These are phyloP conservation scores for Dendrolimus kikuchii DNA, from an alignment of 1,140 invertebrate species.

Conservation along the genomic window DNA sequence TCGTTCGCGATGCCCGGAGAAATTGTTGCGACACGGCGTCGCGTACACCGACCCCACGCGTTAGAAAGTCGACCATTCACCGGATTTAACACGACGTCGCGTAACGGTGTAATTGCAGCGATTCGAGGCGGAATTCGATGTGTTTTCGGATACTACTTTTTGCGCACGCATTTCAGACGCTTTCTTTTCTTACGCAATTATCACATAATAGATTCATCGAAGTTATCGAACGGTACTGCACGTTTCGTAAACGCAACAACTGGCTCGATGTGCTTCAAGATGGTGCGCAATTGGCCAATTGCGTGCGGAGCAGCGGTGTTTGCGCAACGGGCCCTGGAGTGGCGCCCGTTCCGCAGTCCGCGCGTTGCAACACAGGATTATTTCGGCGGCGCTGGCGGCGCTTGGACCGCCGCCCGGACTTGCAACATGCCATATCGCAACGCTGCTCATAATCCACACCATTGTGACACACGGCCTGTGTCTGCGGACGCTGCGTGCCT, in stretches of 20 bases:
- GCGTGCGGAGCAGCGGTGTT: conserved; percentile 25
- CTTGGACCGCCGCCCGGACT: conserved; percentile 63
- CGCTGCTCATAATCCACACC: conserved; percentile 57
- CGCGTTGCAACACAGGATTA: conserved; percentile 65
- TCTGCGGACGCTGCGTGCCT: conserved; percentile 34
- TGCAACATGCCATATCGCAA: conserved; percentile 68
- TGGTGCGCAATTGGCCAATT: conserved; percentile 43
- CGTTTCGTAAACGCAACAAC: conserved; percentile 35
- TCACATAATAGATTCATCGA: conserved; percentile 40
- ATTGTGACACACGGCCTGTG: conserved; percentile 54
- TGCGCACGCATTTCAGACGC: conserved; percentile 47
- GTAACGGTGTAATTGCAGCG: conserved; percentile 68
- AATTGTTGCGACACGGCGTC: conserved; percentile 67
- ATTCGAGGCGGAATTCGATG: conserved; percentile 58
- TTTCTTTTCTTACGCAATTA: conserved; percentile 61
- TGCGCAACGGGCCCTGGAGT: conserved; percentile 53
- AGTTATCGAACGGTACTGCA: conserved; percentile 47
- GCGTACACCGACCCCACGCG: conserved; percentile 65
- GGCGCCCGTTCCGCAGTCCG: conserved; percentile 58
- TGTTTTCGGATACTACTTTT: conserved; percentile 47
- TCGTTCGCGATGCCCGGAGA: conserved; percentile 67
- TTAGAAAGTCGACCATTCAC: conserved; percentile 70
- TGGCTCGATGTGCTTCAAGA: conserved; percentile 20
- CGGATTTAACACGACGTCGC: conserved; percentile 62
- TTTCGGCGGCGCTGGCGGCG: conserved; percentile 53